phyloP scores from a whole-genome alignment of 2,888 invertebrate genomes.

The Trichacis sp. region DNA sequence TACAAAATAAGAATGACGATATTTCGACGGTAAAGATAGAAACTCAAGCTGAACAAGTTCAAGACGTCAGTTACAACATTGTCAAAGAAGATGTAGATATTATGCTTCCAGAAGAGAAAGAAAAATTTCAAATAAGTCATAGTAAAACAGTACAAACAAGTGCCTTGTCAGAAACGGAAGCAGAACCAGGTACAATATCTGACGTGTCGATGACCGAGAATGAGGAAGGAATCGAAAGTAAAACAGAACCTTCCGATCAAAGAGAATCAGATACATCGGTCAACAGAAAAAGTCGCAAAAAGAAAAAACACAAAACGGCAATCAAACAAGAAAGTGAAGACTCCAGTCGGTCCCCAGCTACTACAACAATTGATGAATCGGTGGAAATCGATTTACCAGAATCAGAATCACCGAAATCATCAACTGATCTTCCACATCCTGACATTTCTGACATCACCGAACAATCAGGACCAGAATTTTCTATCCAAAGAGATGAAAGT shows the following conservation, averaged over 20 bases:
- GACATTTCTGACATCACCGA: conserved; percentile 55
- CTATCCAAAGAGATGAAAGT: conserved; percentile 64
- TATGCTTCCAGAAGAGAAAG: conserved; percentile 53
- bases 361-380: conserved; percentile 71
- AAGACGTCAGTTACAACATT: conserved; percentile 48
- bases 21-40: conserved; percentile 55
- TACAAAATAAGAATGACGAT: conserved; percentile 51
- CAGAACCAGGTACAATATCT: conserved; percentile 44
- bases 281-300: conserved; percentile 50
- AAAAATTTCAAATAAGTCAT: conserved; percentile 48
- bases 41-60: conserved; percentile 53
- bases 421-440: conserved; percentile 69
- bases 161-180: conserved; percentile 47
- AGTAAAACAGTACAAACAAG: conserved; percentile 57
- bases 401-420: conserved; percentile 71
- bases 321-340: conserved; percentile 36
- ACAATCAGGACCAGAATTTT: conserved; percentile 45
- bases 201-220: conserved; percentile 42
- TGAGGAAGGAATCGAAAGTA: conserved; percentile 53
- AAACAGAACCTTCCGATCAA: conserved; percentile 44
- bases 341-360: conserved; percentile 58
- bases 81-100: conserved; percentile 60
- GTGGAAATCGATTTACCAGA: conserved; percentile 71
- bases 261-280: conserved; percentile 44
- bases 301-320: conserved; percentile 53